A percentile compares a stretch with the other conserved stretches of the same genome.
These are phyloP conservation scores for Macrosoma leucophasiata DNA, from an alignment of 2,888 invertebrate genomes.

Conservation along the genomic window DNA sequence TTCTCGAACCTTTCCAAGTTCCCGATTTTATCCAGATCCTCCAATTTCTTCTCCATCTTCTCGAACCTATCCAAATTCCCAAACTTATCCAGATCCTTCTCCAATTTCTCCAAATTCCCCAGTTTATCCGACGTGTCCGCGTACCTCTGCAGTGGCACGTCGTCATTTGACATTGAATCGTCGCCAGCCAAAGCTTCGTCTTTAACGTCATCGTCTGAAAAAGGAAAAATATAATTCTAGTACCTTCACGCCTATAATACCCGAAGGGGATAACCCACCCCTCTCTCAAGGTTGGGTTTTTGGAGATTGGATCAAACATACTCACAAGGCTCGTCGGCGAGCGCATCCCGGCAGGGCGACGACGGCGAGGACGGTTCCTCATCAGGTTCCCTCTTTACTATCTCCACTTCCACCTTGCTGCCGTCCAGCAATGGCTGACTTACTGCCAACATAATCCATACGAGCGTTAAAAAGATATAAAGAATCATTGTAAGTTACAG, in stretches of 20 bases:
- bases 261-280: no score
- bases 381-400: conserved; percentile 35
- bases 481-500: no score
- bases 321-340: conserved; percentile 26
- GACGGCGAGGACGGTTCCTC: conserved; percentile 19
- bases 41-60: background rate
- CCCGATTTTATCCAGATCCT: background rate
- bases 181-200: conserved; percentile 28
- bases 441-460: no score
- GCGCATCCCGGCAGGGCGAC: conserved; percentile 26
- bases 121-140: background rate
- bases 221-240: background rate
- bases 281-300: no score
- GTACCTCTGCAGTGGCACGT: conserved; percentile 32
- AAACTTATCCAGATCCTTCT: background rate
- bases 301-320: background rate
- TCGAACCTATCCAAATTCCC: background rate
- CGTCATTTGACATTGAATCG: conserved; percentile 38
- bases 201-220: conserved; percentile 32
- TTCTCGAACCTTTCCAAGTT: no score
- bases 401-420: conserved; percentile 34
- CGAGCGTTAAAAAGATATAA: no score
- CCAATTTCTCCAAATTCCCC: background rate
- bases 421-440: no score
- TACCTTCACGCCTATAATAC: no score